phyloP scores from a whole-genome alignment of 35 echinoderm and acorn worm genomes.

The Apostichopus japonicus region DNA sequence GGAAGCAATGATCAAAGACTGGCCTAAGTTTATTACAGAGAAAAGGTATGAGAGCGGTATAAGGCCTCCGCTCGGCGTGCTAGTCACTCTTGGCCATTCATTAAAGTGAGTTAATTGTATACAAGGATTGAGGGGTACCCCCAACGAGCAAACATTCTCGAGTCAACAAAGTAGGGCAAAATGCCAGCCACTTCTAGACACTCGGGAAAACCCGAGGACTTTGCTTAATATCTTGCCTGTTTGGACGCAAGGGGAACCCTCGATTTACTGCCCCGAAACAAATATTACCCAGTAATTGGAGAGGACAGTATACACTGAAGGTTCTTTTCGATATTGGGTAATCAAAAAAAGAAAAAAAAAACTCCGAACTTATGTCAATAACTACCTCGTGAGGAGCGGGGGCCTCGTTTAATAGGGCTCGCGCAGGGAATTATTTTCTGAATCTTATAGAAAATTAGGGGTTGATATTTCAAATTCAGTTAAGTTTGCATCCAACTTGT shows the following conservation, averaged over 20 bases:
- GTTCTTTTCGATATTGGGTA: not conserved
- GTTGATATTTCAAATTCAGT: constrained; percentile 13
- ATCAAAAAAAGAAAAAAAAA: not conserved
- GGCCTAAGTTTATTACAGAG: constrained; percentile 18
- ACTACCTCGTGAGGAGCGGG: constrained; percentile 1
- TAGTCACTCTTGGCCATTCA: constrained; percentile 33
- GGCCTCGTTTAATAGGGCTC: constrained; percentile 12
- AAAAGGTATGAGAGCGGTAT: constrained; percentile 11
- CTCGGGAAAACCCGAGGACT: constrained; percentile 12
- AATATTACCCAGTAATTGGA: constrained; percentile 20
- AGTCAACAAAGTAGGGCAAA: constrained; percentile 26
- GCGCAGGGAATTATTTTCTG: constrained; percentile 13
- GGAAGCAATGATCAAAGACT: constrained; percentile 41
- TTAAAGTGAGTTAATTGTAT: constrained; percentile 46
- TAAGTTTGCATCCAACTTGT: constrained; percentile 18
- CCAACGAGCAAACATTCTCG: constrained; percentile 44
- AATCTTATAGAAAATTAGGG: not conserved
- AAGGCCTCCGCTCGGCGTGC: constrained; percentile 30
- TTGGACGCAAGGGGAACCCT: constrained; percentile 4
- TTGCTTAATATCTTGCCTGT: constrained; percentile 9
- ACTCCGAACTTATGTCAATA: constrained; percentile 10
- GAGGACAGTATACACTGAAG: not conserved
- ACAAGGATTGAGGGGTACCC: constrained; percentile 24
- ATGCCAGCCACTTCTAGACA: constrained; percentile 32
- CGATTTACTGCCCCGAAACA: constrained; percentile 8